Conservation (phyloP, 2,888 invertebrate genomes). For the Boloria euphrosyne region DNA sequence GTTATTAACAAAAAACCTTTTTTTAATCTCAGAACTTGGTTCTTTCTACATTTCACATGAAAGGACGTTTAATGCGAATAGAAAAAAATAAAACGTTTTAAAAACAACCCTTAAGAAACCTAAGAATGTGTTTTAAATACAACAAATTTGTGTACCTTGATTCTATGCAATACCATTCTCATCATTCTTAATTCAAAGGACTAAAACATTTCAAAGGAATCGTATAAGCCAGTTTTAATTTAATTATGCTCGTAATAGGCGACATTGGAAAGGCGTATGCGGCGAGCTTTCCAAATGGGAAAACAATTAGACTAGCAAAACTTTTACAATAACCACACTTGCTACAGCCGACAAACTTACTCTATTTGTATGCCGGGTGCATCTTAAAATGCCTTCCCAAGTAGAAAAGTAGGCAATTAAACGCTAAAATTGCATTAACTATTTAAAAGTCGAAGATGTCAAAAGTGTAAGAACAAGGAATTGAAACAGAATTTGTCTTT, state of each 20-base stretch:
- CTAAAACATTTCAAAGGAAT: conserved; percentile 33
- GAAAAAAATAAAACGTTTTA: background rate
- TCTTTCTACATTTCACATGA: too few relatives aligned
- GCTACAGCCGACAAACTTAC: conserved; percentile 41
- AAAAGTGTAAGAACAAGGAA: conserved; percentile 27
- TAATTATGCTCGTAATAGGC: conserved; percentile 56
- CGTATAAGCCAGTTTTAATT: conserved; percentile 52
- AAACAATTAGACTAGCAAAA: conserved; percentile 58
- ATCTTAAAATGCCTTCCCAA: conserved; percentile 41
- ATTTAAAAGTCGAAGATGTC: conserved; percentile 29
- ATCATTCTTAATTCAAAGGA: conserved; percentile 16
- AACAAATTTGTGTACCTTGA: background rate
- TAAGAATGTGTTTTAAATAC: conserved; percentile 1
- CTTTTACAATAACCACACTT: conserved; percentile 48
- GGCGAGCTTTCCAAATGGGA: conserved; percentile 52
- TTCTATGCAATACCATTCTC: conserved; percentile 3
- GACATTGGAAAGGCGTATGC: conserved; percentile 50
- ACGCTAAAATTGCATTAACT: conserved; percentile 26
- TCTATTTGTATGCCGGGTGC: conserved; percentile 48
- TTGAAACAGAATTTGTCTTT: conserved; percentile 23
- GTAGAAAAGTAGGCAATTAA: conserved; percentile 26
- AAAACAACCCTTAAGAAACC: background rate
- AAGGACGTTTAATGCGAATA: too few relatives aligned
- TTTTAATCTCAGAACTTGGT: too few relatives aligned
- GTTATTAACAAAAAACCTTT: too few relatives aligned